Conservation (phyloP, 2,888 invertebrate genomes). For the Drosophila seclusa region DNA sequence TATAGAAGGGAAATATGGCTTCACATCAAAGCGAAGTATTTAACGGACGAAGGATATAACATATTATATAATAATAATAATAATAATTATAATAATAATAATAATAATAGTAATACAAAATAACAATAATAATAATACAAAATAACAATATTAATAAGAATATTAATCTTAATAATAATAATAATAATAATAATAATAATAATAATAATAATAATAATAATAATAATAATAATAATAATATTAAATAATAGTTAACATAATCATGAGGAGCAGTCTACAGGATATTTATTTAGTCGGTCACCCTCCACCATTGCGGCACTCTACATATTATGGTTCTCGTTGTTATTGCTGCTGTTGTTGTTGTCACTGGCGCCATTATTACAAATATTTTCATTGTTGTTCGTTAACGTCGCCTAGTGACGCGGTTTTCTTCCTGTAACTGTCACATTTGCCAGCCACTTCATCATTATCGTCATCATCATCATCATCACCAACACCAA, state of each 20-base stretch:
- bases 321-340: slow-evolving; percentile 7
- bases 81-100: neutral
- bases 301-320: neutral
- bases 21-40: neutral
- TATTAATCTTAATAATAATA: neutral
- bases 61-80: neutral
- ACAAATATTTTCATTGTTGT: slow-evolving; percentile 63
- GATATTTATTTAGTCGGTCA: neutral
- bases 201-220: neutral
- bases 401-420: slow-evolving; percentile 55
- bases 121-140: neutral
- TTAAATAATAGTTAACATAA: neutral
- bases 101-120: neutral
- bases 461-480: slow-evolving; percentile 60
- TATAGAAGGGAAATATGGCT: neutral
- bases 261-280: neutral
- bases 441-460: slow-evolving; percentile 72
- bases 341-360: slow-evolving; percentile 16
- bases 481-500: slow-evolving; percentile 22
- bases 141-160: neutral
- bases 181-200: neutral
- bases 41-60: neutral
- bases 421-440: slow-evolving; percentile 62
- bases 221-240: neutral
- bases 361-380: slow-evolving; percentile 69